Conservation (phyloP, 2,888 invertebrate species). For the Rhingia campestris region DNA sequence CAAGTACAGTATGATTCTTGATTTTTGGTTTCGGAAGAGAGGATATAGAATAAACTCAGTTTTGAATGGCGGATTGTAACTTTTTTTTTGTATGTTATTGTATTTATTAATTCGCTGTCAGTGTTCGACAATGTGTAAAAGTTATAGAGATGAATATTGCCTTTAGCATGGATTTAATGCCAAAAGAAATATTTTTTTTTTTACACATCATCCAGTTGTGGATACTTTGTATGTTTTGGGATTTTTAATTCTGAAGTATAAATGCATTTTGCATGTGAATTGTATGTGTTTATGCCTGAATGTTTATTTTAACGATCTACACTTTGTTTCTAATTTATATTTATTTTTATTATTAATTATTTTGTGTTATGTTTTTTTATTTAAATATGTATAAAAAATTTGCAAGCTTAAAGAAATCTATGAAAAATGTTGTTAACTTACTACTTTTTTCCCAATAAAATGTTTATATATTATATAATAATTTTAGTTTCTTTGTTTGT, state of each 20-base stretch:
- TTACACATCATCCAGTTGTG: constrained; percentile 25
- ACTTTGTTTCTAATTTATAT: constrained; percentile 1
- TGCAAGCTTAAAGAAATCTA: constrained; percentile 72
- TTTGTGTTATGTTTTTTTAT: constrained; percentile 31
- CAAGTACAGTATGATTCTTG: constrained; percentile 19
- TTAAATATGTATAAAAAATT: constrained; percentile 72
- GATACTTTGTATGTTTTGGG: constrained; percentile 9
- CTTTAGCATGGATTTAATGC: background rate
- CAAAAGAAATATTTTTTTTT: constrained; percentile 23
- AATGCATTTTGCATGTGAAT: constrained; percentile 31
- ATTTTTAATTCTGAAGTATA: constrained; percentile 33
- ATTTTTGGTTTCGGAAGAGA: constrained; percentile 32
- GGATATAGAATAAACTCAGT: constrained; percentile 37
- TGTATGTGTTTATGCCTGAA: constrained; percentile 32
- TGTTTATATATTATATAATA: constrained; percentile 59
- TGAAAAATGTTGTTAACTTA: constrained; percentile 73
- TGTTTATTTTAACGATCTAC: constrained; percentile 20
- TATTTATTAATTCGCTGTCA: constrained; percentile 33
- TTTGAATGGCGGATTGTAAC: constrained; percentile 27
- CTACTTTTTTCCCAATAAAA: constrained; percentile 72
- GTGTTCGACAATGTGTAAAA: background rate
- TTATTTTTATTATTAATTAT: constrained; percentile 2
- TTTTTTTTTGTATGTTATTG: constrained; percentile 17
- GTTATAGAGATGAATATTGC: background rate
- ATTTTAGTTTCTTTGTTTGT: constrained; percentile 28